Base-by-base conservation (phyloP, 1,140 invertebrate species). In the Zaprionus inermis region DNA sequence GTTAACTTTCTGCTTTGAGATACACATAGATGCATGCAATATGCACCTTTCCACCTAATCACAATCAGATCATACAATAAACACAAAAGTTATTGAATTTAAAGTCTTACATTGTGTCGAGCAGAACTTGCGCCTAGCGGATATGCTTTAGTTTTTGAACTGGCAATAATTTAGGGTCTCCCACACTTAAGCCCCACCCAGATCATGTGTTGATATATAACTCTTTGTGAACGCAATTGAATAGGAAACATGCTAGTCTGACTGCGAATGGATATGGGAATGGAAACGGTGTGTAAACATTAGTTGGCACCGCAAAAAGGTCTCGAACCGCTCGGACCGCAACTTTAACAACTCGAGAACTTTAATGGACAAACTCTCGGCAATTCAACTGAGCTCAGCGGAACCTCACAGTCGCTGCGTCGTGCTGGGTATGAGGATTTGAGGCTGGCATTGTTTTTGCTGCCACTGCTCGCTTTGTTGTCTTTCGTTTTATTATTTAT, bases 401-500 rank as follows among this genome's bases (percentile, higher is more conserved):
- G 46, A 67, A 49, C 38, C 14, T 66, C 24, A 30, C 16, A 36
- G 7, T 20, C n/a, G n/a, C n/a, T 44, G n/a, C 38, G n/a, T 44
- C 2, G 10, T 32, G 4, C 30, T 7, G 36, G 36, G 14, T 38
- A 0, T 5, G 44, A 3, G 18, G 9, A 22, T 22, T 18, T 20
- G 18, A 2, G 16, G n/a, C 44, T 38, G 36, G 16, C 41, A 46
- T 46, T 46, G n/a, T 46, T 46, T 18, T 55, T 65, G 51, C 38
- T 56, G 55, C 52, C 56, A 24, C 28, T 46, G 55, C 52, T 67
- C 44, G 54, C 41, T 30, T 41, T 57, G 54, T 46, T 57, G 32
- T 72, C 54, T 54, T 72, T 57, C 46, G 55, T 81, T 83, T 81
- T 69, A 78, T 84, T 79, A 71, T 72, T 67, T 69, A 59, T 78